phyloP scores from a whole-genome alignment of 2,113 vertebrate genomes.

The Phycodurus eques region DNA sequence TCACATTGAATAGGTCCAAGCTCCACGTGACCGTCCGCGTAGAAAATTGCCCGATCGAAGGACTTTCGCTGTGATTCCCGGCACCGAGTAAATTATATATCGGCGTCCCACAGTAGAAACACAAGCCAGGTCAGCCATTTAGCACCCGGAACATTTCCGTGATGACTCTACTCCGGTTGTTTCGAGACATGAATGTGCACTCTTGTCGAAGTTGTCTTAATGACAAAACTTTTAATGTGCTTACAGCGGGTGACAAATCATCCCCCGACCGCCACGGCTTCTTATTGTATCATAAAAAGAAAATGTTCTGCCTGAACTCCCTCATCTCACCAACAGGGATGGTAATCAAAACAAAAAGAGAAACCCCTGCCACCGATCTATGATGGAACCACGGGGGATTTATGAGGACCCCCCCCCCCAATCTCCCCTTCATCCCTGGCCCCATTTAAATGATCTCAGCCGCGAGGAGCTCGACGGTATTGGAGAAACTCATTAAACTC shows the following conservation, averaged over 20 bases:
- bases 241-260: slow-evolving; percentile 68
- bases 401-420: slow-evolving; percentile 68
- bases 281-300: slow-evolving; percentile 67
- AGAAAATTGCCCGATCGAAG: too few species aligned
- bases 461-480: slow-evolving; percentile 64
- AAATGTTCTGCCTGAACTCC: slow-evolving; percentile 76
- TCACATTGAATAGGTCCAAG: too few species aligned
- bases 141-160: neutral
- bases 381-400: slow-evolving; percentile 73
- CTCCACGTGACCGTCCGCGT: too few species aligned
- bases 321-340: slow-evolving; percentile 75
- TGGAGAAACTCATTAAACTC: slow-evolving; percentile 77
- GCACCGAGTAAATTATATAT: too few species aligned
- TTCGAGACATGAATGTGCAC: slow-evolving; percentile 27
- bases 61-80: neutral
- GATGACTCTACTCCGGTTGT: neutral
- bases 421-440: slow-evolving; percentile 34
- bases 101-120: neutral
- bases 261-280: slow-evolving; percentile 57
- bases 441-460: slow-evolving; percentile 72
- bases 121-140: neutral
- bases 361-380: slow-evolving; percentile 65
- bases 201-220: slow-evolving; percentile 50
- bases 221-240: slow-evolving; percentile 72
- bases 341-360: slow-evolving; percentile 76